Evolutionary conservation across 1,140 invertebrate genomes (phyloP).

Genomic region (Nylanderia fulva): DNA sequence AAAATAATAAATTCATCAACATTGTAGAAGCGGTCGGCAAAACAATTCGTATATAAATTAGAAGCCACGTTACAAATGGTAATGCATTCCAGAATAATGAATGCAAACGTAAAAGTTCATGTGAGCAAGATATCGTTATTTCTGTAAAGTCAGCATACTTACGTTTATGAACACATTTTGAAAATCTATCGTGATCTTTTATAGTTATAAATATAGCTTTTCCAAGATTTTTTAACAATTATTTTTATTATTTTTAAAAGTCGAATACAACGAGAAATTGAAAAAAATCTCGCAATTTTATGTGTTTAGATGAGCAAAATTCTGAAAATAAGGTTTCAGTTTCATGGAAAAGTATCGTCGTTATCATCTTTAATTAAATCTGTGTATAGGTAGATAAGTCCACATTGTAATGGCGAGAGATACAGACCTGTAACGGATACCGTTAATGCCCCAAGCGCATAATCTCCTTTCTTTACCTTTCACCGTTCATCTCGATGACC

Average conservation of each 20-base stretch:
- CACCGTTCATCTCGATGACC: neutral
- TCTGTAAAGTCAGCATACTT: too few relatives aligned
- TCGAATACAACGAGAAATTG: too few relatives aligned
- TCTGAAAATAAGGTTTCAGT: too few relatives aligned
- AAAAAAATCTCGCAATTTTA: too few relatives aligned
- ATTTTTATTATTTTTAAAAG: too few relatives aligned
- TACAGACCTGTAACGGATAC: constrained; percentile 10
- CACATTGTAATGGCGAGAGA: neutral
- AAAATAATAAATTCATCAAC: neutral
- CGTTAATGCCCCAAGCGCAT: neutral
- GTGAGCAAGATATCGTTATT: neutral
- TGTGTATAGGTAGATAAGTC: neutral
- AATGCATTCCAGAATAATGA: neutral
- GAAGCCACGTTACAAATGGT: too few relatives aligned
- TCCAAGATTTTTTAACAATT: too few relatives aligned
- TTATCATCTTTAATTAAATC: neutral
- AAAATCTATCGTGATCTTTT: too few relatives aligned
- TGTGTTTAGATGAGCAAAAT: too few relatives aligned
- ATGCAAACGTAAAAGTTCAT: neutral
- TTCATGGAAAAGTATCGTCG: neutral
- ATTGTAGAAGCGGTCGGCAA: neutral
- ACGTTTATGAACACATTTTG: too few relatives aligned
- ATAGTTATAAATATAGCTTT: too few relatives aligned
- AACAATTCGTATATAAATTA: too few relatives aligned
- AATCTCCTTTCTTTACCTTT: constrained; percentile 38